Percentiles rank a stretch among this genome's conserved stretches.
These are phyloP conservation scores for Paratilapia polleni DNA, from an alignment of 2,113 vertebrate species.

Conservation along the genomic window DNA sequence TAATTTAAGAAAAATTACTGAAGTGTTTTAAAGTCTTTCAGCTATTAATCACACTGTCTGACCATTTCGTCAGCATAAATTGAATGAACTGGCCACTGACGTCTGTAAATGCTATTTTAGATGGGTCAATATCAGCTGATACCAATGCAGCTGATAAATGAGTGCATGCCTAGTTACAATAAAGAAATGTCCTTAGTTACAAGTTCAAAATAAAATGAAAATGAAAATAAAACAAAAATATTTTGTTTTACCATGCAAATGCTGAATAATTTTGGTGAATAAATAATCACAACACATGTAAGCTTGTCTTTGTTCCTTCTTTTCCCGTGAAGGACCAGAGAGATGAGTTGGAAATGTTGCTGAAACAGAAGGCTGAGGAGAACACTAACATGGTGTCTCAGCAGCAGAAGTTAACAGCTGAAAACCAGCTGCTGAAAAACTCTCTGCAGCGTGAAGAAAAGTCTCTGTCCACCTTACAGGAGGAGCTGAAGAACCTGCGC, in stretches of 20 bases:
- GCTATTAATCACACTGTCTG: no score
- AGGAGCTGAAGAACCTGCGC: constrained; percentile 86
- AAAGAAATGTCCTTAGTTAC: not conserved
- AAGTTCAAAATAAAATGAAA: no score
- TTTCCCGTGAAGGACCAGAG: constrained; percentile 78
- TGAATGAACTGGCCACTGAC: no score
- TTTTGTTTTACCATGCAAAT: not conserved
- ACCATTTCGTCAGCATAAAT: no score
- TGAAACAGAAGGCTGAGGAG: constrained; percentile 80
- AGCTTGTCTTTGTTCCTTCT: not conserved
- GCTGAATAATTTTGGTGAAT: not conserved
- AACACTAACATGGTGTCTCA: constrained; percentile 79
- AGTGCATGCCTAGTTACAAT: no score
- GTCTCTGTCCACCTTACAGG: constrained; percentile 83
- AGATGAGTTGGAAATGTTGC: constrained; percentile 79
- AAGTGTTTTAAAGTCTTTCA: no score
- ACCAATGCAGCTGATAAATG: no score
- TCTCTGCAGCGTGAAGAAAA: constrained; percentile 87
- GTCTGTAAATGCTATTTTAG: no score
- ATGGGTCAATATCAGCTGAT: no score
- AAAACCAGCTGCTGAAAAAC: constrained; percentile 86
- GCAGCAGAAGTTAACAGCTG: constrained; percentile 80
- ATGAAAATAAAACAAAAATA: not conserved
- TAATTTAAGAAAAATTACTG: no score
- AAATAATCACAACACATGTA: not conserved